Conservation (phyloP, 2,797 vertebrate genomes). For the Gymnoscopelus braueri region DNA sequence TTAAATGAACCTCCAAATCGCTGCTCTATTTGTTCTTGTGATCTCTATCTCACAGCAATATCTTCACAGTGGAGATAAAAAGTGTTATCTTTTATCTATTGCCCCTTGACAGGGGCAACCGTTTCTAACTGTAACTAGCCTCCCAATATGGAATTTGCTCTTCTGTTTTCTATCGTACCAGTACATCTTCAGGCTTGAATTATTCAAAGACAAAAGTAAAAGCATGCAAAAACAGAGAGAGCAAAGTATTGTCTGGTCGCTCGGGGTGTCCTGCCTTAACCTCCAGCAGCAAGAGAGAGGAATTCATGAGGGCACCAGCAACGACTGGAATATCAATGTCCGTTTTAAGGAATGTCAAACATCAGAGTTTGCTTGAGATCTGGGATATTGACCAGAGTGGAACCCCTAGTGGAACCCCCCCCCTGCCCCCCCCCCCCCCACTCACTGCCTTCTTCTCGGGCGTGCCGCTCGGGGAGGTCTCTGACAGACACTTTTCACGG, state of each 20-base stretch:
- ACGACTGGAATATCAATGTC: conserved; percentile 25
- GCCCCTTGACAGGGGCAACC: conserved; percentile 1
- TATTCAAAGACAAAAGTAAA: conserved; percentile 21
- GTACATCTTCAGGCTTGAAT: conserved; percentile 15
- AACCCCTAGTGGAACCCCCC: not conserved
- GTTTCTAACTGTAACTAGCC: conserved; percentile 5
- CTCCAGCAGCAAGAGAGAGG: conserved; percentile 10
- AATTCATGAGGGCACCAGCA: conserved; percentile 5
- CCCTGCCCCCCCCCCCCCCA: conserved; percentile 41
- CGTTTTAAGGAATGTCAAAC: conserved; percentile 43
- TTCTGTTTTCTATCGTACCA: not conserved
- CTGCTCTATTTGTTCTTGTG: conserved; percentile 6
- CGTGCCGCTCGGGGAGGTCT: conserved; percentile 87
- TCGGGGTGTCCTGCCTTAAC: not conserved
- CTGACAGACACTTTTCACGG: conserved; percentile 89
- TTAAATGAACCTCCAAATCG: too few relatives aligned
- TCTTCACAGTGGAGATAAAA: conserved; percentile 5
- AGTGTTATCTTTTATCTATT: conserved; percentile 6
- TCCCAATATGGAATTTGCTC: conserved; percentile 10
- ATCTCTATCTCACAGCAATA: not conserved
- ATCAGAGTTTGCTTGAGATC: conserved; percentile 23
- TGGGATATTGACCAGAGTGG: conserved; percentile 19
- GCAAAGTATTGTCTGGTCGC: conserved; percentile 11
- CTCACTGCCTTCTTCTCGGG: conserved; percentile 91
- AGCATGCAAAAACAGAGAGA: conserved; percentile 15